A percentile compares a stretch with the other conserved stretches of the same genome.
These are phyloP conservation scores for Ditylenchus weischeri DNA, from an alignment of 2,888 invertebrate species.

Conservation along the genomic window DNA sequence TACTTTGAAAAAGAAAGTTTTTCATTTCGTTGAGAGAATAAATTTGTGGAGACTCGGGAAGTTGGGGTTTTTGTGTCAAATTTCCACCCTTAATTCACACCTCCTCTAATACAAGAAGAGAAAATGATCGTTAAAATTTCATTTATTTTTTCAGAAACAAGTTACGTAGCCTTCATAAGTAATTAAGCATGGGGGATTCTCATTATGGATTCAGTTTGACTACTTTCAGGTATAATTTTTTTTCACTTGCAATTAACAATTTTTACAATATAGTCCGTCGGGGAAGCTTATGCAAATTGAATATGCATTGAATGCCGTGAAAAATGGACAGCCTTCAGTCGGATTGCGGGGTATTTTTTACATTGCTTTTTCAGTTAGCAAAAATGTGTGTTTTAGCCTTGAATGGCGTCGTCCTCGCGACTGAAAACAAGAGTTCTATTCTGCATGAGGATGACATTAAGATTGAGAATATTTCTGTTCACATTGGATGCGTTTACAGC, in stretches of 20 bases:
- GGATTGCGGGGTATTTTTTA: conserved; percentile 69
- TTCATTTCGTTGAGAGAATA: too few relatives aligned
- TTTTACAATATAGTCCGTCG: conserved; percentile 75
- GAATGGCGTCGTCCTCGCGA: conserved; percentile 96
- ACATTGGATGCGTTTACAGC: conserved; percentile 96
- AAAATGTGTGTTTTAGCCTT: conserved; percentile 69
- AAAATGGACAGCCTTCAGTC: conserved; percentile 95
- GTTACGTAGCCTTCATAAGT: neutral
- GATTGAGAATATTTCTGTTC: conserved; percentile 89
- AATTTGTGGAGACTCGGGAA: too few relatives aligned
- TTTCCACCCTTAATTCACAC: too few relatives aligned
- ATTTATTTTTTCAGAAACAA: too few relatives aligned
- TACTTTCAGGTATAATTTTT: conserved; percentile 48
- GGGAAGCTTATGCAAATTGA: conserved; percentile 99
- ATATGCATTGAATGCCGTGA: conserved; percentile 97
- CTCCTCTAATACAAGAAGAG: too few relatives aligned
- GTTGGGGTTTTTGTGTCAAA: too few relatives aligned
- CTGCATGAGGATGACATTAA: conserved; percentile 94
- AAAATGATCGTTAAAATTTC: too few relatives aligned
- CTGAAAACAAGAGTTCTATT: conserved; percentile 95
- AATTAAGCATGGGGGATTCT: conserved; percentile 47
- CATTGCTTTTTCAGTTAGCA: neutral
- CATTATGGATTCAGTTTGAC: conserved; percentile 58
- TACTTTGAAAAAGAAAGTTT: too few relatives aligned
- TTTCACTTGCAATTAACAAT: neutral